phyloP scores from a whole-genome alignment of 2,888 invertebrate genomes.

The Dinocampus coccinellae region DNA sequence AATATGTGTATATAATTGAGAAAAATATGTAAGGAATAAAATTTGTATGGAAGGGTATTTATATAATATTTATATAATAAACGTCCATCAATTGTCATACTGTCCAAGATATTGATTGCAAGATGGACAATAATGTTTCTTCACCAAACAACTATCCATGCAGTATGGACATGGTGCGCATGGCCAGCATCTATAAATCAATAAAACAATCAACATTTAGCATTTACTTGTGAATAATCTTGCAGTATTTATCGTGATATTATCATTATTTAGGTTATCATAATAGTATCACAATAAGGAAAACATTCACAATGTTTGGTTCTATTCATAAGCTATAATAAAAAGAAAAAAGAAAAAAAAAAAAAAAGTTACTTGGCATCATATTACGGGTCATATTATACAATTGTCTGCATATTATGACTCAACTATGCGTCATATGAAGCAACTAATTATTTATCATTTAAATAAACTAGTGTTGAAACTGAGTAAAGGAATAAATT shows the following conservation, averaged over 20 bases:
- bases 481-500: background rate
- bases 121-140: constrained; percentile 70
- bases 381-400: background rate
- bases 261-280: too few relatives aligned
- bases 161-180: constrained; percentile 71
- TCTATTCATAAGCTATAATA: too few relatives aligned
- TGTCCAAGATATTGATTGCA: constrained; percentile 69
- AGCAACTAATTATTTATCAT: background rate
- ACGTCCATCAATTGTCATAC: constrained; percentile 50
- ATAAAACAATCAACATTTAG: background rate
- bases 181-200: constrained; percentile 65
- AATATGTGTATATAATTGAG: background rate
- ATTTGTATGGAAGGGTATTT: background rate
- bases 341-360: too few relatives aligned
- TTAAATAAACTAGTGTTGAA: background rate
- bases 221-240: too few relatives aligned
- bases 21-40: background rate
- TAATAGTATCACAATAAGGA: too few relatives aligned
- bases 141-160: constrained; percentile 67
- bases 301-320: too few relatives aligned
- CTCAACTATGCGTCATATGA: background rate
- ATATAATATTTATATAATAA: too few relatives aligned
- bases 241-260: too few relatives aligned
- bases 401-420: background rate
- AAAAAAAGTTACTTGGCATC: constrained; percentile 25